Base-by-base conservation (phyloP, 2,888 invertebrate genomes). In the Oasisia sp. region DNA sequence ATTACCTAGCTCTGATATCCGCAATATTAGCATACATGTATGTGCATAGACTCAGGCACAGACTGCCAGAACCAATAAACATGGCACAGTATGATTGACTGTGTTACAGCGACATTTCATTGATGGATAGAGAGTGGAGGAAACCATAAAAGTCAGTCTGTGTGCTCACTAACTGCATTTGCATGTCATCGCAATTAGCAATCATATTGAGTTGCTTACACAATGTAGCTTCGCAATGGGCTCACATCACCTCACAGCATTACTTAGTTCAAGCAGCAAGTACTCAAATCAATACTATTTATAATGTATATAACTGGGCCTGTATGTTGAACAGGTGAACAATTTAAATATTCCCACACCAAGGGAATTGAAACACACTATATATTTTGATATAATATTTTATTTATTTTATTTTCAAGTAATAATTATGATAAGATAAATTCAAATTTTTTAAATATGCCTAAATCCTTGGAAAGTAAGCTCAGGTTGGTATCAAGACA, bases 151-250 rank as follows among this genome's bases (percentile, higher is more conserved):
- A 0, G 74, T 74, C 74, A 74, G 74, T 74, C 12, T 58, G 27
- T 74, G 74, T 74, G 74, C 27, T 74, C 27, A 74, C 74, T 74
- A 74, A 74, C 19, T n/a, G 74, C 74, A n/a, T 74, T 74, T 19
- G 7, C 74, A n/a, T 74, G 74, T 74, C 74, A 74, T 74, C 74
- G 74, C 74, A 74, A 74, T 74, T 74, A 74, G 74, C 74, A 74
- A 27, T 74, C 27, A 74, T 74, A 74, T 27, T 12, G 74, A 74
- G 74, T 74, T 74, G 74, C 27, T 74, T 74, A 74, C 8, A 74
- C 74, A 74, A 74, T 7, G 74, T 74, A 74, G 74, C 74, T 74
- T 27, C 27, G 74, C 74, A 19, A 27, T 27, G 74, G 74, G 74
- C 19, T 7, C 74, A 27, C 27, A 5, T 74, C 74, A 74, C 74